Percentiles rank a stretch among this genome's conserved stretches.
These are phyloP conservation scores for Abramis brama DNA, from an alignment of 2,113 vertebrate species.

Conservation along the genomic window DNA sequence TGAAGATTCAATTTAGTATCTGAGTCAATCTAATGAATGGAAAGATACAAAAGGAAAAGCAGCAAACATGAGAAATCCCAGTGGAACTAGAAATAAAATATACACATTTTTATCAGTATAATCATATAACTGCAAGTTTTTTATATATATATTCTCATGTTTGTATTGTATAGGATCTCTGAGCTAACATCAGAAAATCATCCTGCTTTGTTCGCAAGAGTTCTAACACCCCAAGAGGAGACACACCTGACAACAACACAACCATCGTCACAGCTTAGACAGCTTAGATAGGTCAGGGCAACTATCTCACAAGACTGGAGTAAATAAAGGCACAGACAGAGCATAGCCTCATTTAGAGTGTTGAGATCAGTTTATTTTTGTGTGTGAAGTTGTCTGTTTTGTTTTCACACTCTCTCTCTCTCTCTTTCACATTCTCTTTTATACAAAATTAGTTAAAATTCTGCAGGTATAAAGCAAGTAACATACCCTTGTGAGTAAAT, in stretches of 20 bases:
- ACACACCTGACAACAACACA: not conserved
- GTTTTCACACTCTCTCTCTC: not conserved
- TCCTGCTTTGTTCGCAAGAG: not conserved
- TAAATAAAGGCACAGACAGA: not conserved
- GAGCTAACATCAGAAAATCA: not conserved
- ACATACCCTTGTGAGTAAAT: not conserved
- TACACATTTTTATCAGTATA: not conserved
- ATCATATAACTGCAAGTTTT: not conserved
- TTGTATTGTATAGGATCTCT: not conserved
- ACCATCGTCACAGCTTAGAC: not conserved
- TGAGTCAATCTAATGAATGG: not conserved
- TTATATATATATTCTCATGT: not conserved
- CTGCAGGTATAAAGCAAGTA: not conserved
- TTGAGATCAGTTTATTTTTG: too few relatives aligned
- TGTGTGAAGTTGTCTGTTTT: not conserved
- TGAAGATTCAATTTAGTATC: constrained; percentile 18
- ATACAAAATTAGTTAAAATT: not conserved
- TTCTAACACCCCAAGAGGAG: not conserved
- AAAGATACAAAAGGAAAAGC: not conserved
- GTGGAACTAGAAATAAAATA: not conserved
- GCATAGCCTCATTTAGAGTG: not conserved
- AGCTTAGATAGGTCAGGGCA: not conserved
- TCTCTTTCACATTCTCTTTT: not conserved
- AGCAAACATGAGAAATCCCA: not conserved
- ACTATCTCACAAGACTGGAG: not conserved